Evolutionary conservation across 92 coral and sea anemone genomes (phyloP).

Genomic region (Diadumene lineata): DNA sequence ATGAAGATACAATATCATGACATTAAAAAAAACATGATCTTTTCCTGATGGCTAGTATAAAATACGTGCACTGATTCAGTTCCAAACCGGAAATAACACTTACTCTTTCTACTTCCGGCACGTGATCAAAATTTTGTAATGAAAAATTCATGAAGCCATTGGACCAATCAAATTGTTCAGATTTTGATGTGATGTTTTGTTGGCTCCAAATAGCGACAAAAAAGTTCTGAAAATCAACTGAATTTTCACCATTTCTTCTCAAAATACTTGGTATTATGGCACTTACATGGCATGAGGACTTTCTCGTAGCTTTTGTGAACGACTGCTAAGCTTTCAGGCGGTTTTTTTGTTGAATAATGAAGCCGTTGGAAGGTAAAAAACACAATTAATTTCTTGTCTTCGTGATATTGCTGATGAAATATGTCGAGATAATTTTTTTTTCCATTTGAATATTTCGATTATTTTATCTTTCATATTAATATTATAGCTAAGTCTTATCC

Average conservation of each 20-base stretch:
- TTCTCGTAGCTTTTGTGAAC: neutral
- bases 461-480: neutral
- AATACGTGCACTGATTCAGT: neutral
- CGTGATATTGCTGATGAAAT: neutral
- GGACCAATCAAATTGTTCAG: slow-evolving; percentile 55
- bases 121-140: slow-evolving; percentile 53
- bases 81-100: slow-evolving; percentile 24
- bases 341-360: slow-evolving; percentile 41
- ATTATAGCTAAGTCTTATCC: neutral
- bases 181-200: slow-evolving; percentile 51
- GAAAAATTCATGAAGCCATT: slow-evolving; percentile 35
- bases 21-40: neutral
- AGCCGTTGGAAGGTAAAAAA: slow-evolving; percentile 71
- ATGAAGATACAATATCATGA: too few species aligned
- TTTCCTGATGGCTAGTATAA: too few species aligned
- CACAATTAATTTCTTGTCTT: neutral
- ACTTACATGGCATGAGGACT: neutral
- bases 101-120: slow-evolving; percentile 58
- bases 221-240: slow-evolving; percentile 44
- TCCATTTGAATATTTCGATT: neutral
- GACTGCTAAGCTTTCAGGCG: neutral
- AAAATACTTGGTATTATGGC: slow-evolving; percentile 7
- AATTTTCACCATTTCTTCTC: neutral
- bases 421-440: neutral
- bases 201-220: slow-evolving; percentile 70